phyloP scores from a whole-genome alignment of 2,888 invertebrate genomes.

The Coenonympha arcania region DNA sequence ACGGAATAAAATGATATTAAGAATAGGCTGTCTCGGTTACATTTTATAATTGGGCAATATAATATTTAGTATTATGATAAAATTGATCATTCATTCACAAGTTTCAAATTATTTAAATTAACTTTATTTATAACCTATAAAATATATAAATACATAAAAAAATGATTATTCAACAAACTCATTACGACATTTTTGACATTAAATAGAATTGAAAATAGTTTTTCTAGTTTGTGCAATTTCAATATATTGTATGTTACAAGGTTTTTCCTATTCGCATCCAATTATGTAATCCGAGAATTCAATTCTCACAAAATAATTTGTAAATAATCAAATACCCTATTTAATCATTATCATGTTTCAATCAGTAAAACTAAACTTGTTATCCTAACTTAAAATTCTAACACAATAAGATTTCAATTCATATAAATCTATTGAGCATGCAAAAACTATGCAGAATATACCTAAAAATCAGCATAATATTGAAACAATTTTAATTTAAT shows the following conservation, averaged over 20 bases:
- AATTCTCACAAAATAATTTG: conserved; percentile 18
- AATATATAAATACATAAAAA: conserved; percentile 13
- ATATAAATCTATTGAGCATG: conserved; percentile 7
- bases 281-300: conserved; percentile 15
- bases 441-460: conserved; percentile 3
- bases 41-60: too few relatives aligned
- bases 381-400: conserved; percentile 3
- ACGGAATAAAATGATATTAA: too few relatives aligned
- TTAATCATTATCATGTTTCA: too few relatives aligned
- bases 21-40: too few relatives aligned
- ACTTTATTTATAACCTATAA: neutral
- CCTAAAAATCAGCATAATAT: neutral
- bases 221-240: neutral
- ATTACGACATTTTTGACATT: conserved; percentile 8
- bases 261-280: neutral
- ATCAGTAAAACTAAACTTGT: too few relatives aligned
- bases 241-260: neutral
- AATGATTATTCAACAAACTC: too few relatives aligned
- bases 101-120: too few relatives aligned
- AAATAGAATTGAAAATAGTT: conserved; percentile 8
- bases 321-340: too few relatives aligned
- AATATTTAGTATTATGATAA: too few relatives aligned
- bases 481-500: neutral
- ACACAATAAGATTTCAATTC: neutral
- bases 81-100: too few relatives aligned